These are phyloP conservation scores for Drosophila tani DNA, from an alignment of 1,140 invertebrate species.

Conservation along the genomic window DNA sequence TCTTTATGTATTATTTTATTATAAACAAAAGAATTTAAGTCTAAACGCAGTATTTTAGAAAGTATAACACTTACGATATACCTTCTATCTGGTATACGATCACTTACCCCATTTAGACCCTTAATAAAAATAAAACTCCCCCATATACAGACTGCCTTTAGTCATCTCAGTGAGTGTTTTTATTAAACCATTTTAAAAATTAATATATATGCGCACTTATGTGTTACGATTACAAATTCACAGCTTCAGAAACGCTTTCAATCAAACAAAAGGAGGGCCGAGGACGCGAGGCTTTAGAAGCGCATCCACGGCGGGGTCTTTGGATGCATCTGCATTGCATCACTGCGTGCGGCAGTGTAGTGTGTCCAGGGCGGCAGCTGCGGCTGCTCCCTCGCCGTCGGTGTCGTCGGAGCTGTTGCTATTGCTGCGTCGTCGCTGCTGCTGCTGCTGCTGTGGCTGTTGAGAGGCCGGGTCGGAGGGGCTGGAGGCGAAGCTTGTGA, in stretches of 20 bases:
- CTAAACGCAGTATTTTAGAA: too few species aligned
- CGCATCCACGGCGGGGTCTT: constrained; percentile 26
- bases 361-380: constrained; percentile 13
- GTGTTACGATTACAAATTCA: constrained; percentile 60
- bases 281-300: constrained; percentile 17
- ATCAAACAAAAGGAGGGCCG: constrained; percentile 16
- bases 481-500: neutral
- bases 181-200: constrained; percentile 57
- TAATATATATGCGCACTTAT: constrained; percentile 53
- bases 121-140: neutral
- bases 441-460: neutral
- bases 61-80: neutral
- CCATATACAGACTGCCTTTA: neutral
- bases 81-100: too few species aligned
- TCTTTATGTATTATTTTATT: too few species aligned
- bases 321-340: constrained; percentile 25
- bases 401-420: constrained; percentile 45
- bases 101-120: too few species aligned
- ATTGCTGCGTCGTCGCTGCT: neutral
- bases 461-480: constrained; percentile 1
- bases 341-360: constrained; percentile 66
- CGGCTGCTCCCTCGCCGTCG: constrained; percentile 22
- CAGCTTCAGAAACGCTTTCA: constrained; percentile 60
- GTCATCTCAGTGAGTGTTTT: constrained; percentile 40
- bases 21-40: too few species aligned